Evolutionary conservation across 2,888 invertebrate genomes (phyloP).

Genomic region (Hydraecia micacea): DNA sequence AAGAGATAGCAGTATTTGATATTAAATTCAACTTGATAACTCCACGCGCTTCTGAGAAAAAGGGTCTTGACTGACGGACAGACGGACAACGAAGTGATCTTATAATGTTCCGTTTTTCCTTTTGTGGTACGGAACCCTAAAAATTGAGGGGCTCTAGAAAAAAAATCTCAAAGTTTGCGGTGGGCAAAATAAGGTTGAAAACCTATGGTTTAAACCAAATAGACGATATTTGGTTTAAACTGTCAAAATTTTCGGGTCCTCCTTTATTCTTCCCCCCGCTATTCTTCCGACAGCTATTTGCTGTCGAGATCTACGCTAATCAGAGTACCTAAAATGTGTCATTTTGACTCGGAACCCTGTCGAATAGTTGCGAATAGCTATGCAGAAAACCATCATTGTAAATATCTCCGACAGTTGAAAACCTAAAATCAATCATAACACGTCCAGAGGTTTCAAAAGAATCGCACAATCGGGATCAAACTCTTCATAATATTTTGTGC

Average conservation of each 20-base stretch:
- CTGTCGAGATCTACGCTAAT: not conserved
- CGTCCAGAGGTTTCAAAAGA: slow-evolving; percentile 1
- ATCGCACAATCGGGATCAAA: slow-evolving; percentile 19
- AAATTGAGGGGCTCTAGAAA: too few species aligned
- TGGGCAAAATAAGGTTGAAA: too few species aligned
- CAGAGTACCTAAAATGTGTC: not conserved
- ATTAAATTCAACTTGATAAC: too few species aligned
- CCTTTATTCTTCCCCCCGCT: not conserved
- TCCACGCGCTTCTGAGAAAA: too few species aligned
- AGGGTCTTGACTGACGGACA: too few species aligned
- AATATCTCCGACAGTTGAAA: not conserved
- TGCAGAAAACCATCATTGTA: not conserved
- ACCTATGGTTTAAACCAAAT: not conserved
- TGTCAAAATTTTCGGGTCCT: not conserved
- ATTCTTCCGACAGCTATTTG: not conserved
- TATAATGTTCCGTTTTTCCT: too few species aligned
- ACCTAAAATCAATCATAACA: slow-evolving; percentile 6
- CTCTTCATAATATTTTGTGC: slow-evolving; percentile 49
- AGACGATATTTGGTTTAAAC: not conserved
- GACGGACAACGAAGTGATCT: too few species aligned
- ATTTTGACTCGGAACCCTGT: not conserved
- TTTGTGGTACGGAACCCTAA: too few species aligned
- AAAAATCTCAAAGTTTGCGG: too few species aligned
- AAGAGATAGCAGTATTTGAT: too few species aligned
- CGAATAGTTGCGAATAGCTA: not conserved